Conservation (phyloP, 2,797 vertebrate species). For the Cottoperca gobio region DNA sequence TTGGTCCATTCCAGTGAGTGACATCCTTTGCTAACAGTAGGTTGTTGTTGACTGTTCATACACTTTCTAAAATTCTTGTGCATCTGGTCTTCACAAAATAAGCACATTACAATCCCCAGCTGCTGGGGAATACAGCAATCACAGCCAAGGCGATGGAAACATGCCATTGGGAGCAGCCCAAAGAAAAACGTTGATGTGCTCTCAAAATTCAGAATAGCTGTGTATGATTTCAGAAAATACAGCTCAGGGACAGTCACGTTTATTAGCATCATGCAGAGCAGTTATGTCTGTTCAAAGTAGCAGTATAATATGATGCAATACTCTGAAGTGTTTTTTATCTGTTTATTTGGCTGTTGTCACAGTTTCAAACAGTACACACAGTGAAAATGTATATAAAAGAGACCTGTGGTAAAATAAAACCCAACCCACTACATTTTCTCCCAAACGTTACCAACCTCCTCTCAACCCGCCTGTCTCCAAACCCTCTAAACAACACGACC, state of each 20-base stretch:
- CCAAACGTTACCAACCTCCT: not conserved
- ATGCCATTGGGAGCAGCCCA: slow-evolving; percentile 36
- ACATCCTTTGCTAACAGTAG: slow-evolving; percentile 28
- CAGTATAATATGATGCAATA: slow-evolving; percentile 45
- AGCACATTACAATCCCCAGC: slow-evolving; percentile 48
- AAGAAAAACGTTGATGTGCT: slow-evolving; percentile 37
- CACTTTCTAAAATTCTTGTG: slow-evolving; percentile 21
- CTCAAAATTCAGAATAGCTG: slow-evolving; percentile 45
- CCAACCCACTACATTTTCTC: not conserved
- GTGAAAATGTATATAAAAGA: not conserved
- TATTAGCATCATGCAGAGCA: slow-evolving; percentile 55
- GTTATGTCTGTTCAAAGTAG: slow-evolving; percentile 41
- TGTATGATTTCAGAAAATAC: slow-evolving; percentile 61
- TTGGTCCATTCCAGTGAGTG: slow-evolving; percentile 28
- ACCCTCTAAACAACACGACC: not conserved
- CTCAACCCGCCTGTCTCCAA: not conserved
- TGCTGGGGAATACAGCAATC: slow-evolving; percentile 43
- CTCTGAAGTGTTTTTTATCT: slow-evolving; percentile 27
- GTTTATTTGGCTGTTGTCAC: slow-evolving; percentile 30
- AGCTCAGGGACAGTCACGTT: slow-evolving; percentile 55
- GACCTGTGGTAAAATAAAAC: slow-evolving; percentile 12
- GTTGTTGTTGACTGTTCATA: slow-evolving; percentile 36
- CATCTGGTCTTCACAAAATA: slow-evolving; percentile 50
- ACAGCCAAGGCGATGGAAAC: slow-evolving; percentile 45
- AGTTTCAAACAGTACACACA: slow-evolving; percentile 11